Conservation (phyloP, 2,797 vertebrate species). For the Hozukius guyotensis region DNA sequence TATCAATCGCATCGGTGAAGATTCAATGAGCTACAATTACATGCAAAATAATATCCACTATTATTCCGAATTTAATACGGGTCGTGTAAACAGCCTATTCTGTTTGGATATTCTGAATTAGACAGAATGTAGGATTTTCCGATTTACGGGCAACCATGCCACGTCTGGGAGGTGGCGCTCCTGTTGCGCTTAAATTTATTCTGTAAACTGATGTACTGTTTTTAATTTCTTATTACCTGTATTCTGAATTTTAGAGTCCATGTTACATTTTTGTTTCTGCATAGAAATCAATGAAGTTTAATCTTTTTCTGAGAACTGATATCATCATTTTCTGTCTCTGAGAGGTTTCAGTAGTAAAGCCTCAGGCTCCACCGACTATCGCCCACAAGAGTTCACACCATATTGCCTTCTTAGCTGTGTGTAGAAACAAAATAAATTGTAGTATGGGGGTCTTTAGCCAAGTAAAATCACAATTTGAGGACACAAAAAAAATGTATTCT, state of each 20-base stretch:
- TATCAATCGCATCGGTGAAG: too few relatives aligned
- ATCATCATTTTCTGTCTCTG: not conserved
- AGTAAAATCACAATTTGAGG: not conserved
- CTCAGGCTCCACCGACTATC: not conserved
- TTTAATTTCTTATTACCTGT: not conserved
- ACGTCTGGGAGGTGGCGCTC: not conserved
- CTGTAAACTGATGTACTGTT: not conserved
- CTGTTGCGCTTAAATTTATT: not conserved
- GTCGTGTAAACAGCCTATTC: too few relatives aligned
- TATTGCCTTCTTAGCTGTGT: not conserved
- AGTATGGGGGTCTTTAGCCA: not conserved
- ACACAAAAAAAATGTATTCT: not conserved
- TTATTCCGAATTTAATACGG: too few relatives aligned
- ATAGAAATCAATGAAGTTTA: not conserved
- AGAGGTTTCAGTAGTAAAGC: slow-evolving; percentile 8
- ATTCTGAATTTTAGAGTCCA: not conserved
- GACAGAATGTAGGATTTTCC: rapidly evolving
- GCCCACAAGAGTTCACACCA: not conserved
- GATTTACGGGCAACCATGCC: too few relatives aligned
- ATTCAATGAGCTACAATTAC: too few relatives aligned
- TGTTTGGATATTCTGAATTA: too few relatives aligned
- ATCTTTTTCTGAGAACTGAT: not conserved
- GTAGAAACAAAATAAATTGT: not conserved
- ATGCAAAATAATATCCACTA: too few relatives aligned
- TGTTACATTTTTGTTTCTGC: not conserved